Percentiles rank a stretch among this genome's conserved stretches.
phyloP scores from a whole-genome alignment of 2,888 invertebrate species.

The Drosophila helvetica region DNA sequence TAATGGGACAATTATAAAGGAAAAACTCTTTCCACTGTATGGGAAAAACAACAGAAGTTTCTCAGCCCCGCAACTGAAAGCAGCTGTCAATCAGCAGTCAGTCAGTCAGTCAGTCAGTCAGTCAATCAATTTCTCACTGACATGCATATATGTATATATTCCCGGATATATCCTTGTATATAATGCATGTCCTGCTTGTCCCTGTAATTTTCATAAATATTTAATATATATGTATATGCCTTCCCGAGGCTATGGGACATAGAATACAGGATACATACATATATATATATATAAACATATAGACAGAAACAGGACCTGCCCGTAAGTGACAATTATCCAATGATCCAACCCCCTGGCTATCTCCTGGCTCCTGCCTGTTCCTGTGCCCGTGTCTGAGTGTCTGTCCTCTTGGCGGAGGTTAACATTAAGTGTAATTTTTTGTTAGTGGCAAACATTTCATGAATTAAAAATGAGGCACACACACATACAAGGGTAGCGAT shows the following conservation, averaged over 20 bases:
- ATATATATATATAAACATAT: too few species aligned
- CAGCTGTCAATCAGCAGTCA: constrained; percentile 47
- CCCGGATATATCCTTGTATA: constrained; percentile 17
- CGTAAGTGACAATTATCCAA: constrained; percentile 74
- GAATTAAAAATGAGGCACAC: constrained; percentile 72
- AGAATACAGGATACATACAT: constrained; percentile 29
- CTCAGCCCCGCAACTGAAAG: too few species aligned
- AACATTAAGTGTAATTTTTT: constrained; percentile 78
- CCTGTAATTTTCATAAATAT: constrained; percentile 56
- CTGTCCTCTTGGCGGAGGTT: constrained; percentile 41
- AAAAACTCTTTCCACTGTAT: not conserved
- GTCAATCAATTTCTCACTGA: constrained; percentile 57
- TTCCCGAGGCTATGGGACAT: constrained; percentile 8
- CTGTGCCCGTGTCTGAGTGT: not conserved
- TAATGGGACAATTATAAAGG: constrained; percentile 61
- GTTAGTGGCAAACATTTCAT: constrained; percentile 73
- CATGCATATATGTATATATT: constrained; percentile 20
- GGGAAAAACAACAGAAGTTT: constrained; percentile 12
- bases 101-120: constrained; percentile 33
- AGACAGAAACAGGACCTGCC: constrained; percentile 25
- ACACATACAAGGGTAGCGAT: constrained; percentile 9
- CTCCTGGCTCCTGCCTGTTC: not conserved
- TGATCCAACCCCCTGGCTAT: not conserved
- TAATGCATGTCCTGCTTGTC: constrained; percentile 21
- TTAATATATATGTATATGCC: constrained; percentile 38